phyloP scores from a whole-genome alignment of 2,113 vertebrate genomes.

The Sylvicapra grimmia region DNA sequence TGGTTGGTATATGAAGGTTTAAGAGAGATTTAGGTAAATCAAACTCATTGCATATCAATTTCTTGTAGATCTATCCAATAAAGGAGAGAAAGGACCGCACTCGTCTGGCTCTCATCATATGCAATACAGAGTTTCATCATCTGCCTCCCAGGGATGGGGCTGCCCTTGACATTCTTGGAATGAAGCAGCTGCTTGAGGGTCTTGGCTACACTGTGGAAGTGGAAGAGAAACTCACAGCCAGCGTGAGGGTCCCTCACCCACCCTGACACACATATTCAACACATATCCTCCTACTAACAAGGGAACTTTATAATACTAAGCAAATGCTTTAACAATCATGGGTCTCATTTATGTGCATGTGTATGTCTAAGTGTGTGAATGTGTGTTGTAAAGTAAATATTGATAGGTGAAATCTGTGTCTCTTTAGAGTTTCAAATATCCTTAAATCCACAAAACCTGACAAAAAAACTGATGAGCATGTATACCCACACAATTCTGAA shows the following conservation, averaged over 20 bases:
- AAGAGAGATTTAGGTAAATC: background rate
- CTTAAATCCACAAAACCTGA: background rate
- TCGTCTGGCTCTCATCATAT: constrained; percentile 59
- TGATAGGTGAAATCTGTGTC: background rate
- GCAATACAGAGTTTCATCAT: constrained; percentile 29
- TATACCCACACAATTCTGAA: background rate
- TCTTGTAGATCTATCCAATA: constrained; percentile 58
- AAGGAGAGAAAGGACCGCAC: background rate
- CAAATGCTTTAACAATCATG: background rate
- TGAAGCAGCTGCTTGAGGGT: constrained; percentile 4
- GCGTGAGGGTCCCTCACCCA: background rate
- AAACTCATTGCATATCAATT: background rate
- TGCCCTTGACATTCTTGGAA: background rate
- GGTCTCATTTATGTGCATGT: background rate
- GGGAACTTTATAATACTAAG: background rate
- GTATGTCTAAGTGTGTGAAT: background rate
- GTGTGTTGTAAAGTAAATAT: background rate
- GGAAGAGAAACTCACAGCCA: background rate
- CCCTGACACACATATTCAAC: background rate
- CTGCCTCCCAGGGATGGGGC: background rate
- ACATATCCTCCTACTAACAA: background rate
- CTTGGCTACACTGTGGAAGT: constrained; percentile 25
- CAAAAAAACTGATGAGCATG: background rate
- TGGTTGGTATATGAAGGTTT: background rate
- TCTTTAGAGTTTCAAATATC: background rate